Evolutionary conservation across 2,888 invertebrate species (phyloP), one percentile per base, ranked within the genome.

Genomic region (Catocala sponsa): DNA sequence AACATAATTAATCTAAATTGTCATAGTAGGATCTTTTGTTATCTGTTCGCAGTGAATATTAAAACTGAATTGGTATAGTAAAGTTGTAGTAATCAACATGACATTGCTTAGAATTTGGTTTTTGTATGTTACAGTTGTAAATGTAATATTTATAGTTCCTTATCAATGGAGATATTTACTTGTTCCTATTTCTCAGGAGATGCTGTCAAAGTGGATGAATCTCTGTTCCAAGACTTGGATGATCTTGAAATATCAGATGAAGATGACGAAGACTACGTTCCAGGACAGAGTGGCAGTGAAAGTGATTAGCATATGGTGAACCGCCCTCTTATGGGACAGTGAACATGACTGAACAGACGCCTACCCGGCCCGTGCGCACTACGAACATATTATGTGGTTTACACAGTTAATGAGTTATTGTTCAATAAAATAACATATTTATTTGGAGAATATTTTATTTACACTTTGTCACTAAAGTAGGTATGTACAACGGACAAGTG

Each of bases 201-300:
- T 89, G 95, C 96, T 73, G 98, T 99, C 43, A 98, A 98, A 92
- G 98, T 99, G 48, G 98, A 99, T 90, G 98, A 99, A 89, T 97
- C 98, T 15, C 91, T 99, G 13, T 99, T 99, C 87, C 98, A 98
- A 96, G 97, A 98, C 86, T 88, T 98, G 78, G 98, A 98, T 72
- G 98, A 98, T 84, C 91, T 98, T 56, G 98, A 98, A 78, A 94
- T 97, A 53, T 96, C 96, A 9, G 96, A 96, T 68, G 96, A 97
- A 51, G 95, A 95, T 10, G 91, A 91, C 59, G 95, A 94, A 74
- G 97, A 97, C 85, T 97, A 96, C 87, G 96, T 95, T 38, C 96
- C 96, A 0, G 95, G 95, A 0, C 89, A 86, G 72, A 94, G 91
- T 68, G 89, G 82, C 63, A 93, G 92, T 81, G 94, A 94, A 46